Conservation (phyloP, 2,888 invertebrate genomes). For the Lagria hirta region DNA sequence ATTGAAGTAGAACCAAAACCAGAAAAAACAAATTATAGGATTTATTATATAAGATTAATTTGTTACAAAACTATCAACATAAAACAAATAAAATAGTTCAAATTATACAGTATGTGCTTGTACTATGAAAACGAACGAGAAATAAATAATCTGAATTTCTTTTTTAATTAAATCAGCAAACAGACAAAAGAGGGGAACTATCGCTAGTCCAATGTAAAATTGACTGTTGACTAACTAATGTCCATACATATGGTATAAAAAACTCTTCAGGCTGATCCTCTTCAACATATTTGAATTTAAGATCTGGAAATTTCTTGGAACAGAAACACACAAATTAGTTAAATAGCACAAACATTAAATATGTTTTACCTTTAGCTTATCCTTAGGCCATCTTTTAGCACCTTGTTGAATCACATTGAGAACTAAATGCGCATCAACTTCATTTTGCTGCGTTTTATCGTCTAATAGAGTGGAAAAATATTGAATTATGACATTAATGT, state of each 20-base stretch:
- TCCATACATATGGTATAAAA: slow-evolving; percentile 99
- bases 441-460: slow-evolving; percentile 60
- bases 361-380: slow-evolving; percentile 78
- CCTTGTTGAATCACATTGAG: slow-evolving; percentile 87
- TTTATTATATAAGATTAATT: slow-evolving; percentile 9
- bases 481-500: slow-evolving; percentile 85
- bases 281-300: slow-evolving; percentile 98
- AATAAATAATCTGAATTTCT: slow-evolving; percentile 11
- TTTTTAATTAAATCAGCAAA: slow-evolving; percentile 33
- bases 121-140: slow-evolving; percentile 8
- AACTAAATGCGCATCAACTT: slow-evolving; percentile 84
- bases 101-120: slow-evolving; percentile 1
- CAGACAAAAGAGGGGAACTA: slow-evolving; percentile 32
- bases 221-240: slow-evolving; percentile 66
- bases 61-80: slow-evolving; percentile 6
- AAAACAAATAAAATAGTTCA: too few species aligned
- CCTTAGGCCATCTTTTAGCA: slow-evolving; percentile 90
- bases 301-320: slow-evolving; percentile 93
- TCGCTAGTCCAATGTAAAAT: slow-evolving; percentile 50
- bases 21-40: slow-evolving; percentile 12
- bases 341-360: slow-evolving; percentile 5
- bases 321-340: slow-evolving; percentile 15
- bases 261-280: slow-evolving; percentile 99
- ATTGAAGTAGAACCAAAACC: too few species aligned
- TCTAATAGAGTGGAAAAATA: slow-evolving; percentile 70